Evolutionary conservation across 2,113 vertebrate species (phyloP), one percentile per base, ranked within the genome.

Genomic region (Alectura lathami): DNA sequence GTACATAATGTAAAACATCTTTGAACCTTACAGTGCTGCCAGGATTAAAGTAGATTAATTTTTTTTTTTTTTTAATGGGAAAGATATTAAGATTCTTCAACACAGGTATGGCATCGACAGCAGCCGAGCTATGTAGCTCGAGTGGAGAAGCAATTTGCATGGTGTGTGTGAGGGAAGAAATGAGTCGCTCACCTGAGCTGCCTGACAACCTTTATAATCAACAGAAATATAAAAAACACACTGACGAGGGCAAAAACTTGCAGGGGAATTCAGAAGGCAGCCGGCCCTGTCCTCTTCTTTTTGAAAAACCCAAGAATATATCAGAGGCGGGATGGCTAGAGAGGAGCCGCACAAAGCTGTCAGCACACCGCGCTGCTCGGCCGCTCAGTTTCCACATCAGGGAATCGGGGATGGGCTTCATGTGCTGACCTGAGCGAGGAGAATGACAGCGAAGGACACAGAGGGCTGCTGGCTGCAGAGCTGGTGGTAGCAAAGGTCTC

Each of bases 11-110:
- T 85, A 97, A 95, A 97, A 94, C 89, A 97, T 94, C 85, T 96
- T 94, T 87, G 94, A 96, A 94, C 88, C 89, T 91, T 95, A 94
- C 67, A 81, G 85, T 50, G 74, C 85, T 96, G 77, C 86, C 70
- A 94, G 96, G 95, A 95, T 96, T 97, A 97, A 96, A 95, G 88
- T 45, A 96, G 96, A 96, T 97, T 96, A 96, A 88, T 94, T 93
- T 90, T 91, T 86, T 94, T 93, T 90, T 91, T 86, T 24, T 82
- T 82, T 57, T 89, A 95, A 79, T 62, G 67, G 79, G 60, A 77
- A 90, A 95, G 90, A 94, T 91, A 86, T 62, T 95, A 95, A 92
- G 91, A 94, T 96, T 95, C 88, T 88, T 86, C 57, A 87, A 50
- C 57, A 26, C 81, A 68, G 92, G 43, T 70, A 93, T 93, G 78